Conservation (phyloP, 2,888 invertebrate species). For the Drosophila paracracens region DNA sequence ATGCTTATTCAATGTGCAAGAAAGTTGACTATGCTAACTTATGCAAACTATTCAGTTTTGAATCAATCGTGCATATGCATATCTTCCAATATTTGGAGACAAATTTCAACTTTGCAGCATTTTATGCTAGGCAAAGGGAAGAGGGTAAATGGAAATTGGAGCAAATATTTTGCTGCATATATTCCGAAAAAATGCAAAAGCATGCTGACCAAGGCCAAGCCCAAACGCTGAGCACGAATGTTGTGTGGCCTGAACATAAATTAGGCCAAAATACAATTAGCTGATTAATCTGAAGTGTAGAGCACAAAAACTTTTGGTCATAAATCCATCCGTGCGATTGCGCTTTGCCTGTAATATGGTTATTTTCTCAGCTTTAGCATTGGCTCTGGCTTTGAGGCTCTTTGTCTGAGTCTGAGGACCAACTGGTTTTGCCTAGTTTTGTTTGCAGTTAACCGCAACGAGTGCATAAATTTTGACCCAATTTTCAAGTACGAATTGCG, state of each 20-base stretch:
- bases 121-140: background rate
- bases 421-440: slow-evolving; percentile 50
- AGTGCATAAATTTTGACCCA: slow-evolving; percentile 79
- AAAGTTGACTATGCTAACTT: background rate
- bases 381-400: background rate
- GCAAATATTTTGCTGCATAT: slow-evolving; percentile 9
- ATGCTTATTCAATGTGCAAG: background rate
- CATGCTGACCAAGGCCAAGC: background rate
- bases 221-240: slow-evolving; percentile 1
- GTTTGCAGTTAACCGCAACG: slow-evolving; percentile 57
- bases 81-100: slow-evolving; percentile 5
- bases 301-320: slow-evolving; percentile 70
- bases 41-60: background rate
- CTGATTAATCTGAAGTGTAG: slow-evolving; percentile 78
- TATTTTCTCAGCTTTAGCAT: background rate
- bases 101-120: slow-evolving; percentile 1
- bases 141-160: background rate
- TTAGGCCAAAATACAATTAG: slow-evolving; percentile 79
- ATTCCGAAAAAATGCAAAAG: slow-evolving; percentile 6
- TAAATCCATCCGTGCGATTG: slow-evolving; percentile 68
- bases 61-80: background rate
- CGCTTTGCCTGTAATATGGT: slow-evolving; percentile 24
- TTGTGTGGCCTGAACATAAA: slow-evolving; percentile 62
- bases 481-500: slow-evolving; percentile 75
- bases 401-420: slow-evolving; percentile 21